These are phyloP conservation scores for Bombus difficillimus DNA, from an alignment of 1,140 invertebrate species.

Conservation along the genomic window DNA sequence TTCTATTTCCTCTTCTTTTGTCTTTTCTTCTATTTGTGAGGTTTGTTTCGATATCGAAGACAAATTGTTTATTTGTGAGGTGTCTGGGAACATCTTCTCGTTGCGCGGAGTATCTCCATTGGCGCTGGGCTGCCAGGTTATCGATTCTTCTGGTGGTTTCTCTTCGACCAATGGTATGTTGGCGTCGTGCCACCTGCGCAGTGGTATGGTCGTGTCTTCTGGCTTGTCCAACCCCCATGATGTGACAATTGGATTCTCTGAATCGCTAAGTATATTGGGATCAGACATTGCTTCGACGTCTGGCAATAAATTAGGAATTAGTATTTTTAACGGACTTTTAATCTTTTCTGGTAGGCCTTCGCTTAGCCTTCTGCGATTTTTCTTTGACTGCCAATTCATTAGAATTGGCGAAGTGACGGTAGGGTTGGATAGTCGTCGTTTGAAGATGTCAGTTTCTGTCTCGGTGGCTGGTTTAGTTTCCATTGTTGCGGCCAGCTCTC, in stretches of 20 bases:
- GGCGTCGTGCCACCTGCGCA: slow-evolving; percentile 75
- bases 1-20: slow-evolving; percentile 9
- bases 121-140: neutral
- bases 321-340: slow-evolving; percentile 36
- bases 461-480: neutral
- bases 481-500: slow-evolving; percentile 60
- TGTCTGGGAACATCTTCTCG: neutral
- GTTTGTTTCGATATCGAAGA: neutral
- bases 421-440: slow-evolving; percentile 72
- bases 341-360: slow-evolving; percentile 71
- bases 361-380: slow-evolving; percentile 75
- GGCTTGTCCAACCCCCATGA: slow-evolving; percentile 43
- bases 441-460: slow-evolving; percentile 54
- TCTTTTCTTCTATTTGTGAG: neutral
- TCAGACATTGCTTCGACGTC: slow-evolving; percentile 72
- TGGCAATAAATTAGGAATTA: slow-evolving; percentile 42
- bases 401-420: slow-evolving; percentile 53
- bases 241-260: slow-evolving; percentile 22
- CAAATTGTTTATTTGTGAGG: too few relatives aligned
- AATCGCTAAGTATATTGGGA: slow-evolving; percentile 72
- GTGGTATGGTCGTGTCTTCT: slow-evolving; percentile 39
- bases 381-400: slow-evolving; percentile 68
- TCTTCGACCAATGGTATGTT: slow-evolving; percentile 46
- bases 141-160: slow-evolving; percentile 35
- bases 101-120: neutral